These are phyloP conservation scores for Erynnis tages DNA, from an alignment of 2,888 invertebrate genomes.

Conservation along the genomic window DNA sequence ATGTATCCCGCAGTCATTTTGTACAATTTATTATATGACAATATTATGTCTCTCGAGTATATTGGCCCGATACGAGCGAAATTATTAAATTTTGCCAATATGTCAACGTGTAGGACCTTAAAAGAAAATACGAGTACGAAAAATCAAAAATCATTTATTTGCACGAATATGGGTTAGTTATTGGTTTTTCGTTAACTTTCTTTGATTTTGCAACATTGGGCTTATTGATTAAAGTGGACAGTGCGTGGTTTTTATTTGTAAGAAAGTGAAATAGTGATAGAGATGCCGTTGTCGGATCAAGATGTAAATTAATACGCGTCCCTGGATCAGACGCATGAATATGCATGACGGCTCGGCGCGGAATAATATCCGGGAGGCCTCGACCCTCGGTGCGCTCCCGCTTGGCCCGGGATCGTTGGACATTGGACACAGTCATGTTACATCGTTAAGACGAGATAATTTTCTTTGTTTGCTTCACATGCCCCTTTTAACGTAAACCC, in stretches of 20 bases:
- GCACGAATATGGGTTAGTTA: too few species aligned
- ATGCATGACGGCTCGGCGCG: conserved; percentile 68
- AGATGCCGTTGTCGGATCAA: conserved; percentile 57
- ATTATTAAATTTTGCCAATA: conserved; percentile 24
- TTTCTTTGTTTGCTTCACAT: neutral
- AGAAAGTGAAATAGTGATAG: conserved; percentile 69
- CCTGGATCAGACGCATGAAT: conserved; percentile 73
- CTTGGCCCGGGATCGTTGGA: conserved; percentile 10
- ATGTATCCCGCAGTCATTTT: conserved; percentile 27
- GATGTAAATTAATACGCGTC: conserved; percentile 79
- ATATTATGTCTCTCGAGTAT: conserved; percentile 5
- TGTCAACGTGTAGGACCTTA: neutral
- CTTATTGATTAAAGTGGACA: neutral
- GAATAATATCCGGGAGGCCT: conserved; percentile 65
- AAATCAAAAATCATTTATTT: too few species aligned
- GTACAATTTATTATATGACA: conserved; percentile 21
- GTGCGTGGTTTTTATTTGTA: conserved; percentile 49
- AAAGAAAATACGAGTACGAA: neutral
- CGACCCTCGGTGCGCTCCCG: conserved; percentile 37
- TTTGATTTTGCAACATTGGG: too few species aligned
- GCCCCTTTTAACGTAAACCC: too few species aligned
- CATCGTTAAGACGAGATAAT: conserved; percentile 5
- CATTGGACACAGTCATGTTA: too few species aligned
- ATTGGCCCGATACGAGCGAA: conserved; percentile 3
- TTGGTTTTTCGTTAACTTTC: too few species aligned